Evolutionary conservation across 2,888 invertebrate species (phyloP), one percentile per base, ranked within the genome.

Genomic region (Chaetoderma sp.): DNA sequence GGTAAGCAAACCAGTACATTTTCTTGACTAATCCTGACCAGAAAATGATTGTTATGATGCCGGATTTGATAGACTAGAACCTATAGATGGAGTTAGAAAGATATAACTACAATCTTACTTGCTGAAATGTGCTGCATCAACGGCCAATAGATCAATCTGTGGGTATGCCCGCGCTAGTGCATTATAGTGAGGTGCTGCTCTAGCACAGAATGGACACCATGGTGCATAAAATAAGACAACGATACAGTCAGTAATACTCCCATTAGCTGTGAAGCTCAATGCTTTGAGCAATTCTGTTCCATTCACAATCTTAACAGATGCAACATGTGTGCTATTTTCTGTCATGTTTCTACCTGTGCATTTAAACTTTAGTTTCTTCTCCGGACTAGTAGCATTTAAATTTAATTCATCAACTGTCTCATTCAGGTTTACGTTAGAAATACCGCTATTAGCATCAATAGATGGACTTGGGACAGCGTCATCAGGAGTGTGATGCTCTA

Each of bases 121-220:
- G 80, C 83, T 83, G 91, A 93, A 88, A 94, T 95, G 82, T 92
- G 95, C 88, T 1, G 96, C 95, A 89, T 98, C 96, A 21, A 98
- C 91, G 2, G 88, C 97, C 10, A 95, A 92, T 85, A 96, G 91
- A 87, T 93, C 93, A 0, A 98, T 89, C 76, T 92, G 91, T 1
- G 95, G 94, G 87, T 94, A 98, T 3, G 93, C 91, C 79, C 94
- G 89, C 1, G 96, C 93, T 28, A 98, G 85, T 0, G 96, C 94
- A 88, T 98, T 98, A 80, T 92, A 95, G 83, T 94, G 91, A 5
- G 94, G 94, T 0, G 96, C 96, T 6, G 95, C 93, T 82, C 92
- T 90, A 21, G 94, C 93, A 79, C 96, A 95, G 79, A 96, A 96
- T 1, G 94, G 92, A 81, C 98, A 98, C 82, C 93, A 93, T 70